Base-by-base conservation (phyloP, 2,797 vertebrate species). In the Parambassis ranga region DNA sequence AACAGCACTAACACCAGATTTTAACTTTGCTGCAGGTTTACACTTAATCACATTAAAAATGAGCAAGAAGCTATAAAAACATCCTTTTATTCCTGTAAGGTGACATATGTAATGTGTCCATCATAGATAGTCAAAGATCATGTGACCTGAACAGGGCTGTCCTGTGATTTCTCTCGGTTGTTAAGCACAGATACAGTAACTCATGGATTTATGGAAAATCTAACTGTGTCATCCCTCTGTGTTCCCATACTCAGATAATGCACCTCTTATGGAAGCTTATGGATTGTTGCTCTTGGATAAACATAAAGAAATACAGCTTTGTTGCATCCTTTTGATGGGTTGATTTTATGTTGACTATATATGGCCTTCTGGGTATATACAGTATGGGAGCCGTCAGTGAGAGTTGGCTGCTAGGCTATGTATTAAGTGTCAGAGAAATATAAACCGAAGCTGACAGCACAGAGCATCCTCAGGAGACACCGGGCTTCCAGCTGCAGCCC, bases 401-500 rank as follows among this genome's bases (percentile, higher is more conserved):
- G 62, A 57, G 77, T 75, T 80, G 80, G 71, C 75, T 60, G 66
- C 74, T 18, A 47, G 35, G 5, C 18, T 48, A 36, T 14, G 65
- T 33, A 71, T 73, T 71, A 85, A 87, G 85, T 82, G 81, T 87
- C 58, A 11, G 62, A 52, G 71, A 82, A 79, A 81, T 51, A 11
- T 43, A 82, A 87, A 79, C 72, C 71, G 3, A 26, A 80, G 52
- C 60, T 70, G 84, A 88, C 88, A 74, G 77, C 57, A 71, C 50
- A 7, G 47, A 2, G 47, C 71, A 35, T 83, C 82, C 82, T 71
- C 81, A 9, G 69, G 85, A 81, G 84, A 85, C 75, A 13, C 31
- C 24, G 38, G 13, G 61, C 58, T 67, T 86, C 75, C 82, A 85
- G 79, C 80, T 78, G 59, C 79, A 57, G 73, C 79, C 75, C 57